Conservation (phyloP, 2,113 vertebrate genomes). For the Coreoperca whiteheadi region DNA sequence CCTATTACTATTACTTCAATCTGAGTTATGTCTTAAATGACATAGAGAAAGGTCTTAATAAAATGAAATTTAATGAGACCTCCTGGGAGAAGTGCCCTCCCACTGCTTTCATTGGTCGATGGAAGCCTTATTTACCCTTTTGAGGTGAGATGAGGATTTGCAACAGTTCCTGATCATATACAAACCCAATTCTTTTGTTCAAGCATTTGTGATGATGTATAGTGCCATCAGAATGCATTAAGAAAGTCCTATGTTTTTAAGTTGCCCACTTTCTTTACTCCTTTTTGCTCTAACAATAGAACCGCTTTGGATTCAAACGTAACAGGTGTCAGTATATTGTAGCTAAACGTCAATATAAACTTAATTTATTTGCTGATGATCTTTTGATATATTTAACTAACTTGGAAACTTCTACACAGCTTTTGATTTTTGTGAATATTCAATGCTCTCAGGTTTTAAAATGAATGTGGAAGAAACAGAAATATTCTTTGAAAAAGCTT, state of each 20-base stretch:
- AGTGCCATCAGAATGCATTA: constrained; percentile 5
- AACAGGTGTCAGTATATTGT: not conserved
- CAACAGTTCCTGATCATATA: constrained; percentile 28
- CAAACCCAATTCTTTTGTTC: constrained; percentile 2
- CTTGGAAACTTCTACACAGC: not conserved
- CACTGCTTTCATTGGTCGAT: constrained; percentile 40
- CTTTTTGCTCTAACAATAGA: not conserved
- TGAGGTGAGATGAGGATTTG: constrained; percentile 49
- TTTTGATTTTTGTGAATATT: not conserved
- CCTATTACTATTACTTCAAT: not conserved
- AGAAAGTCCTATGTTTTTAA: not conserved
- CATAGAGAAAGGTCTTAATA: constrained; percentile 35
- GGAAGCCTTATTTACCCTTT: constrained; percentile 30
- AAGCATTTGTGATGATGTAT: constrained; percentile 11
- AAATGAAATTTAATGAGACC: constrained; percentile 74
- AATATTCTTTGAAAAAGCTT: no score
- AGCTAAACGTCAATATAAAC: not conserved
- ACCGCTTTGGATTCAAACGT: not conserved
- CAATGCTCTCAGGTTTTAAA: no score
- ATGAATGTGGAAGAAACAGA: no score
- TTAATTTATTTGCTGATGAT: not conserved
- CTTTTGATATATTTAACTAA: not conserved
- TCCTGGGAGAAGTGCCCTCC: constrained; percentile 51
- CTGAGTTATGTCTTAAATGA: constrained; percentile 36
- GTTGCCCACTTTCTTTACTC: not conserved